Evolutionary conservation across 2,888 invertebrate species (phyloP).

Genomic region (Cremastinae sp.): DNA sequence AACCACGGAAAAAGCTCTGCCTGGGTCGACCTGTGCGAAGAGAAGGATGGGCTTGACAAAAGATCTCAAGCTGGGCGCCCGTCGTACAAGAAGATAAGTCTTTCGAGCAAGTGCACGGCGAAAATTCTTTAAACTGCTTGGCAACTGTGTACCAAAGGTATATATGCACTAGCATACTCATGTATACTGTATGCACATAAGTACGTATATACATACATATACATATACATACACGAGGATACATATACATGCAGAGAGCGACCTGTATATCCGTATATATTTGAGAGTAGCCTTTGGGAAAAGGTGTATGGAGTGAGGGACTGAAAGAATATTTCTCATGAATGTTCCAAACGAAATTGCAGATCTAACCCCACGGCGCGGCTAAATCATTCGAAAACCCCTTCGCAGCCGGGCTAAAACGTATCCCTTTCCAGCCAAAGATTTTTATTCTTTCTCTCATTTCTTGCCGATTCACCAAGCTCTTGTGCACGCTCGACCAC

Average conservation of each 20-base stretch:
- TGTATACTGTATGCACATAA: too few species aligned
- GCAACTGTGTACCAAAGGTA: slow-evolving; percentile 56
- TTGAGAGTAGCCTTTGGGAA: slow-evolving; percentile 14
- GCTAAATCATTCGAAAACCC: slow-evolving; percentile 76
- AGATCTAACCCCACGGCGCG: slow-evolving; percentile 77
- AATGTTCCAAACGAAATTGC: slow-evolving; percentile 79
- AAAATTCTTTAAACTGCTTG: slow-evolving; percentile 76
- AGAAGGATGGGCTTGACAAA: slow-evolving; percentile 11
- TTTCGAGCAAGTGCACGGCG: slow-evolving; percentile 62
- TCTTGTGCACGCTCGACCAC: slow-evolving; percentile 48
- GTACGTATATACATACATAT: background rate
- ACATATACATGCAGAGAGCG: background rate
- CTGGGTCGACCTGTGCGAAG: slow-evolving; percentile 2
- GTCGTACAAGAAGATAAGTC: slow-evolving; percentile 4
- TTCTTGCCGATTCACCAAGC: slow-evolving; percentile 36
- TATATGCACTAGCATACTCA: too few species aligned
- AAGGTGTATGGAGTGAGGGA: slow-evolving; percentile 64
- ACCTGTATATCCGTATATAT: slow-evolving; percentile 4
- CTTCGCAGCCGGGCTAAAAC: slow-evolving; percentile 62
- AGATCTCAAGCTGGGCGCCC: background rate
- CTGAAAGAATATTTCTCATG: slow-evolving; percentile 77
- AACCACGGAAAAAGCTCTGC: slow-evolving; percentile 5
- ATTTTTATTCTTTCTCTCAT: background rate
- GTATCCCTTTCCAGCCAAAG: slow-evolving; percentile 47
- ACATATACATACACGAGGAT: slow-evolving; percentile 7